Evolutionary conservation across 2,797 vertebrate genomes (phyloP).

Genomic region (Spinus pinus): DNA sequence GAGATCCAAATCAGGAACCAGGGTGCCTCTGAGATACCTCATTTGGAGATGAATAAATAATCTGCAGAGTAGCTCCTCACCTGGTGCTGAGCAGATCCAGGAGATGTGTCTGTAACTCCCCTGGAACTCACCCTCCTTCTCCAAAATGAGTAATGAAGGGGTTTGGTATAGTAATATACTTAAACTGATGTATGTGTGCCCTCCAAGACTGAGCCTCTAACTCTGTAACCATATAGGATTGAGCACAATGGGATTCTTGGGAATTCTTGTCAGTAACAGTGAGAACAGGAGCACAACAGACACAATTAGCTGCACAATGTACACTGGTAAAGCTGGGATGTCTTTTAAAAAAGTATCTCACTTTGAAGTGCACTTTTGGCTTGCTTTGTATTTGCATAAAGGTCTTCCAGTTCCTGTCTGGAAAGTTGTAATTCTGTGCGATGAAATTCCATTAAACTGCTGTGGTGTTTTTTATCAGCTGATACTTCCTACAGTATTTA

Average conservation of each 20-base stretch:
- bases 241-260: background rate
- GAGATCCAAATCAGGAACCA: background rate
- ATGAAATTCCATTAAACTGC: slow-evolving; percentile 46
- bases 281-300: background rate
- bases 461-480: slow-evolving; percentile 37
- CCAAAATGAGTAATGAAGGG: background rate
- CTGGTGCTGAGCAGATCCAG: background rate
- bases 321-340: background rate
- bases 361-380: slow-evolving; percentile 22
- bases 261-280: background rate
- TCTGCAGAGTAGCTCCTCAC: background rate
- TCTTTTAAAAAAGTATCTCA: background rate
- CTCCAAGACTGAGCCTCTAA: background rate
- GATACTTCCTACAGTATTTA: slow-evolving; percentile 48
- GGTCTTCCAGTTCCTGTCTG: slow-evolving; percentile 10
- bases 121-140: background rate
- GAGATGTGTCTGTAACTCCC: background rate
- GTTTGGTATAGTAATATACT: background rate
- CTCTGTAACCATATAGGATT: background rate
- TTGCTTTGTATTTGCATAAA: slow-evolving; percentile 39
- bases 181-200: background rate
- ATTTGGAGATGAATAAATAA: background rate
- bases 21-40: background rate
- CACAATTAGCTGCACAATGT: background rate
- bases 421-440: slow-evolving; percentile 1